These are phyloP conservation scores for Cercopithecus neglectus DNA, from an alignment of 2,797 vertebrate genomes.

Conservation along the genomic window DNA sequence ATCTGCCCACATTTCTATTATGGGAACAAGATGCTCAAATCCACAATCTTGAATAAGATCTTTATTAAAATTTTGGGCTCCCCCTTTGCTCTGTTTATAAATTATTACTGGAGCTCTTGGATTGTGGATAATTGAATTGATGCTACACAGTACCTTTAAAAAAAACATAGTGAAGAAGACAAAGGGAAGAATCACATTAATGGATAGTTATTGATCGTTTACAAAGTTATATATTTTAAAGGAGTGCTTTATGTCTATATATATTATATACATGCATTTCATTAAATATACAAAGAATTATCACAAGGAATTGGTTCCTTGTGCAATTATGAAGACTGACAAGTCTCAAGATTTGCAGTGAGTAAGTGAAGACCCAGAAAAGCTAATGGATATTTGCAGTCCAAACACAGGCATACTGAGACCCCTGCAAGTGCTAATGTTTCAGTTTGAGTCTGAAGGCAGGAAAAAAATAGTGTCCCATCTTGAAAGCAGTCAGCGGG, in stretches of 20 bases:
- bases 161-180: background rate
- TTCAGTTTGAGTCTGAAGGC: background rate
- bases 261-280: background rate
- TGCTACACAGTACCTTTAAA: constrained; percentile 87
- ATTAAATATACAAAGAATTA: background rate
- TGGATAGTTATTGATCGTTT: too few relatives aligned
- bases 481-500: background rate
- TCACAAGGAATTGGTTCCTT: background rate
- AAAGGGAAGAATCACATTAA: too few relatives aligned
- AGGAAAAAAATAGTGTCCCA: background rate
- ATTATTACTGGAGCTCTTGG: constrained; percentile 83
- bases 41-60: constrained; percentile 71
- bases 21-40: constrained; percentile 86
- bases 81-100: constrained; percentile 81
- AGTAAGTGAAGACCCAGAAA: background rate
- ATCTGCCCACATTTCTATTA: constrained; percentile 90
- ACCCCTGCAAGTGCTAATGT: background rate
- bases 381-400: background rate
- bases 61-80: constrained; percentile 33
- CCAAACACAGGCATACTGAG: background rate
- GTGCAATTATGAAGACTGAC: background rate
- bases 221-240: background rate
- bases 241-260: background rate
- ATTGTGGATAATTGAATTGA: constrained; percentile 84
- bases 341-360: background rate